Conservation (phyloP, 2,797 vertebrate genomes). For the Rallus crepitans region DNA sequence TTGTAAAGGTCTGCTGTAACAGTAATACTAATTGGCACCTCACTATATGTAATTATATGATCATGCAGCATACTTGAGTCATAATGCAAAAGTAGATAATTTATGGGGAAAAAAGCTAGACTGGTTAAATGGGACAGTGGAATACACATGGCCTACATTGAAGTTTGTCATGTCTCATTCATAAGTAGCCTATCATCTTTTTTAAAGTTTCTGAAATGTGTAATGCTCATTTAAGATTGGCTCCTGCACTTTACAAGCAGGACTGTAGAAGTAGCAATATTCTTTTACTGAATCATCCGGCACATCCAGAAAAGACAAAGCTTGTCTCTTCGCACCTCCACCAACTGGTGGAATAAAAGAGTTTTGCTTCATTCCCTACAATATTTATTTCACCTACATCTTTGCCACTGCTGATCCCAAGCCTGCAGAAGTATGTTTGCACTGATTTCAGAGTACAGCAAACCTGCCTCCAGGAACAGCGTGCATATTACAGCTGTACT, state of each 20-base stretch:
- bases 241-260: not conserved
- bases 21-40: not conserved
- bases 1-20: not conserved
- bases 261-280: not conserved
- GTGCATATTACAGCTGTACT: rapidly evolving
- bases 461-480: not conserved
- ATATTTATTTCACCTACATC: not conserved
- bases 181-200: not conserved
- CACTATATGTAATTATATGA: not conserved
- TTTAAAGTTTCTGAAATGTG: not conserved
- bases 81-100: not conserved
- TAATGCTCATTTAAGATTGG: not conserved
- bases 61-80: not conserved
- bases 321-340: not conserved
- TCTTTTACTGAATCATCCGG: not conserved
- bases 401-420: not conserved
- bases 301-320: not conserved
- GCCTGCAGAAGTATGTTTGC: not conserved
- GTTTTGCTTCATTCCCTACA: not conserved
- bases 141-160: not conserved
- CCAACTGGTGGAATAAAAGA: not conserved
- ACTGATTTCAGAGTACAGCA: not conserved
- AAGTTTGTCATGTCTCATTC: not conserved
- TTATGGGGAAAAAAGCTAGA: not conserved
- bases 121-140: not conserved